phyloP scores from a whole-genome alignment of 2,888 invertebrate genomes.

The Sarcophaga caerulescens region DNA sequence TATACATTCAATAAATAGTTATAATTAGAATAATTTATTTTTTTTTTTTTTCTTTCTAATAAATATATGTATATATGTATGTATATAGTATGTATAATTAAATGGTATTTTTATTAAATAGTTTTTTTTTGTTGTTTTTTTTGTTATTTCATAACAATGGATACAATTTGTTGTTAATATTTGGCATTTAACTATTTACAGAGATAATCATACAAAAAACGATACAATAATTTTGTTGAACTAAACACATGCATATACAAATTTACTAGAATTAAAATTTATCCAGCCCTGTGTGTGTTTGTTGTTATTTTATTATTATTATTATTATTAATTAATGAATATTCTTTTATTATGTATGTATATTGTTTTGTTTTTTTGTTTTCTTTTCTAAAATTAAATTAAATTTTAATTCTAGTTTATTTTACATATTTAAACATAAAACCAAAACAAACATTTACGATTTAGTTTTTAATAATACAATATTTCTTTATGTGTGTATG shows the following conservation, averaged over 20 bases:
- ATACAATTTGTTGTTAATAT: slow-evolving; percentile 13
- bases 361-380: slow-evolving; percentile 15
- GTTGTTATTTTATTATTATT: not conserved
- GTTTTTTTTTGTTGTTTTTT: not conserved
- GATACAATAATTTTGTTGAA: not conserved
- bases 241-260: not conserved
- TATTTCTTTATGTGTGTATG: slow-evolving; percentile 9
- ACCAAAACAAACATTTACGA: too few relatives aligned
- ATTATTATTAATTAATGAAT: not conserved
- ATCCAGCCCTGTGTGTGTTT: slow-evolving; percentile 74
- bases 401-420: slow-evolving; percentile 62
- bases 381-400: slow-evolving; percentile 10
- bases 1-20: not conserved
- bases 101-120: not conserved
- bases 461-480: not conserved
- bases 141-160: slow-evolving; percentile 39
- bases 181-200: slow-evolving; percentile 44
- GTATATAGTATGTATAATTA: not conserved
- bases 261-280: slow-evolving; percentile 75
- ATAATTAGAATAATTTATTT: not conserved
- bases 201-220: not conserved
- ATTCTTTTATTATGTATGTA: slow-evolving; percentile 69
- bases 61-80: not conserved
- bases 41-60: not conserved
- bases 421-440: slow-evolving; percentile 12